These are phyloP conservation scores for Apamea monoglypha DNA, from an alignment of 2,888 invertebrate genomes.

Conservation along the genomic window DNA sequence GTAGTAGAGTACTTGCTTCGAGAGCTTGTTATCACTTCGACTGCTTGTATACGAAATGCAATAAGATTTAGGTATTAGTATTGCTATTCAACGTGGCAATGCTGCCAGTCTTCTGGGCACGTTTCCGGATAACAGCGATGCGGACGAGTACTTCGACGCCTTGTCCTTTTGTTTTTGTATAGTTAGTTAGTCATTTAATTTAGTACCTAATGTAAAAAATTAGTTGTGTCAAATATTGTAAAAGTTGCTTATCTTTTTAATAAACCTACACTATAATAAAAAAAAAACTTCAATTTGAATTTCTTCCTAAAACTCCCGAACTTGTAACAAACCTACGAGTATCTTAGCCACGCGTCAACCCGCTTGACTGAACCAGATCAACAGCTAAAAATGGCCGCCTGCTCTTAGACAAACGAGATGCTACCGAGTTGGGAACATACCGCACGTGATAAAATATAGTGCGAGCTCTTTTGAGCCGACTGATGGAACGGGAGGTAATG, in stretches of 20 bases:
- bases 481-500: slow-evolving; percentile 48
- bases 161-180: no score
- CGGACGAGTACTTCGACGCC: no score
- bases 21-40: slow-evolving; percentile 56
- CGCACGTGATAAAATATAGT: slow-evolving; percentile 34
- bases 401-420: slow-evolving; percentile 22
- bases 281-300: neutral
- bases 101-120: no score
- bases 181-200: no score
- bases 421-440: slow-evolving; percentile 38
- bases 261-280: no score
- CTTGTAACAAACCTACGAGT: slow-evolving; percentile 17
- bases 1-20: no score
- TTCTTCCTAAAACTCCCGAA: neutral
- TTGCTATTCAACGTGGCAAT: no score
- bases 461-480: slow-evolving; percentile 37
- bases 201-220: no score
- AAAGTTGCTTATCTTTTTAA: no score
- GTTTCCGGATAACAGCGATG: no score
- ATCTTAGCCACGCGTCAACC: neutral
- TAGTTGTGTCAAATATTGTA: no score
- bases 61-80: no score
- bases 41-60: slow-evolving; percentile 66
- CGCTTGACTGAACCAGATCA: slow-evolving; percentile 27
- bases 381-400: slow-evolving; percentile 29